Evolutionary conservation across 2,113 vertebrate species (phyloP).

Genomic region (Erythrocercus mccallii): DNA sequence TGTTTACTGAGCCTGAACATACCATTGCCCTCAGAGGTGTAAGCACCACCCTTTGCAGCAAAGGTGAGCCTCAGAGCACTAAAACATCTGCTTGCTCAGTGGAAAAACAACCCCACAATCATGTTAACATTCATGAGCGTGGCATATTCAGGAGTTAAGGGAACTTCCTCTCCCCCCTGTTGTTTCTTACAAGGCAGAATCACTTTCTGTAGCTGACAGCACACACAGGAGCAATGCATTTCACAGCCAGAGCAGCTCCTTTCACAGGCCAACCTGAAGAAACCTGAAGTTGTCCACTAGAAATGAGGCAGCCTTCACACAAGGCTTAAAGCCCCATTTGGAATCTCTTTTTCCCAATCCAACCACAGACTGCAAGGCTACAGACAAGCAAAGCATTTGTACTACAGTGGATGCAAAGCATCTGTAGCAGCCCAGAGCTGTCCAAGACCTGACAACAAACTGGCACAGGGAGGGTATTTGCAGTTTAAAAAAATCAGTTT

Average conservation of each 20-base stretch:
- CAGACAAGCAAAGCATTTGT: not conserved
- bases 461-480: not conserved
- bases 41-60: not conserved
- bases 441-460: not conserved
- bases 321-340: not conserved
- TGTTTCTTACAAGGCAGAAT: not conserved
- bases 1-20: not conserved
- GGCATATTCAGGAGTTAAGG: not conserved
- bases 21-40: not conserved
- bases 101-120: not conserved
- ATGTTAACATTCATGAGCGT: not conserved
- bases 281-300: not conserved
- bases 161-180: not conserved
- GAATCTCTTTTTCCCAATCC: not conserved
- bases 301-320: not conserved
- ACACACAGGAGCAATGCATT: not conserved
- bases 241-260: not conserved
- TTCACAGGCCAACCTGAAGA: not conserved
- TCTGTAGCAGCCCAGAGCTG: not conserved
- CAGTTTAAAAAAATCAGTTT: not conserved
- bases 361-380: not conserved
- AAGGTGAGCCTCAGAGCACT: constrained; percentile 18
- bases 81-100: constrained; percentile 8
- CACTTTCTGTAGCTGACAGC: not conserved
- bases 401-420: not conserved